Base-by-base conservation (phyloP, 2,888 invertebrate genomes). In the Ochropacha duplaris region DNA sequence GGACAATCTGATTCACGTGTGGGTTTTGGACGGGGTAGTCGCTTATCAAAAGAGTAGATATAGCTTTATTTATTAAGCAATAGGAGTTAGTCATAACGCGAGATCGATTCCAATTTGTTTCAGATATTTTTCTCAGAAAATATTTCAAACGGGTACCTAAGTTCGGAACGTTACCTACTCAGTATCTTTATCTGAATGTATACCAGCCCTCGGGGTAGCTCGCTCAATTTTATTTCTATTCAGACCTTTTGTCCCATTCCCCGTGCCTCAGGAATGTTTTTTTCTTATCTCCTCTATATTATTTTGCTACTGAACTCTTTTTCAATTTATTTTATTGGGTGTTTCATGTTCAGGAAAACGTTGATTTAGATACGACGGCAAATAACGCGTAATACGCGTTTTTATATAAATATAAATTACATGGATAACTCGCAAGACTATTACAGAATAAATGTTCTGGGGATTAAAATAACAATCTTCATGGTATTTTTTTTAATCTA, bases 221-320 rank as follows among this genome's bases (percentile, higher is more conserved):
- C 71, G 64, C 69, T 76, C 77, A 76, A 76, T 78, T 78, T 75
- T 77, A 74, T 78, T 72, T 74, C 60, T 68, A 62, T 59, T 65
- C 57, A 57, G 64, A 44, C 58, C 69, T 64, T 73, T 79, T 74
- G 71, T 69, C 64, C 64, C 59, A 54, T 54, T 60, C 59, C 61
- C 60, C 59, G 58, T 66, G 64, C 66, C 59, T 61, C 55, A 60
- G 58, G 64, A 64, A 73, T 69, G 71, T 71, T 76, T 66, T 62
- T 59, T 74, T 61, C 65, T 71, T 74, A 69, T 71, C 68, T 67
- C 54, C 51, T 57, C 61, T 54, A 58, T 73, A 72, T 79, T 73
- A 71, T 76, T 72, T 66, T 44, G 63, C 62, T 54, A 61, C 55
- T 61, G 55, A 72, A 71, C 59, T 68, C 62, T 71, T 72, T 71